These are phyloP conservation scores for Amazona vittata DNA, from an alignment of 2,113 vertebrate genomes.

Conservation along the genomic window DNA sequence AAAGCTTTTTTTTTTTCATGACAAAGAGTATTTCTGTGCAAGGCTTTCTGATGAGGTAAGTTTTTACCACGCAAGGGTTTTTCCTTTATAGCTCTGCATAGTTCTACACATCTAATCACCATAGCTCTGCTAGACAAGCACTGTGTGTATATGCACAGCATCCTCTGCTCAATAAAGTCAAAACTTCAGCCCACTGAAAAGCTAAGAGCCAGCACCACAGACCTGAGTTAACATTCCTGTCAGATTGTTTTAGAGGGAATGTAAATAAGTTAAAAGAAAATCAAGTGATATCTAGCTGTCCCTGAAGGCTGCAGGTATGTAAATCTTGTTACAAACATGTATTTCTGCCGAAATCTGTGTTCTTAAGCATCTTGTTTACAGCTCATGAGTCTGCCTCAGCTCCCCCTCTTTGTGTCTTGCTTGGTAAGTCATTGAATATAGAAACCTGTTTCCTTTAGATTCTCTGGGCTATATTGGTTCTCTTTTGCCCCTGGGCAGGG, in stretches of 20 bases:
- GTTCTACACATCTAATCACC: neutral
- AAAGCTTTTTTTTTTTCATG: neutral
- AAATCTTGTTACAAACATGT: neutral
- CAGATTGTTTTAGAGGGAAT: neutral
- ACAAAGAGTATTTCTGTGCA: neutral
- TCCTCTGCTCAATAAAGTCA: neutral
- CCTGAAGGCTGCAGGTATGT: neutral
- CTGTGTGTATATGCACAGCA: neutral
- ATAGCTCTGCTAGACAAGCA: neutral
- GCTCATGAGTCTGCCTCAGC: rapidly evolving
- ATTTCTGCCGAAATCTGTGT: neutral
- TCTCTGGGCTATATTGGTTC: neutral
- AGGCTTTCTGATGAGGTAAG: neutral
- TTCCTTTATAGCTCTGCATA: neutral
- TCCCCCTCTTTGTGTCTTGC: neutral
- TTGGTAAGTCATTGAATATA: neutral
- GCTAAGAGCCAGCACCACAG: neutral
- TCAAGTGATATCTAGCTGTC: neutral
- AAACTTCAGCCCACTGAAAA: neutral
- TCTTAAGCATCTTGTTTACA: neutral
- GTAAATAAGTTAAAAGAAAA: neutral
- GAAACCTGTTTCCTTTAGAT: neutral
- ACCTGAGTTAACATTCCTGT: neutral
- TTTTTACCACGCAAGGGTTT: neutral
- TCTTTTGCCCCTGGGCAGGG: neutral